Evolutionary conservation across 2,797 vertebrate species (phyloP), one percentile per base, ranked within the genome.

Genomic region (Gobio occitaniae): DNA sequence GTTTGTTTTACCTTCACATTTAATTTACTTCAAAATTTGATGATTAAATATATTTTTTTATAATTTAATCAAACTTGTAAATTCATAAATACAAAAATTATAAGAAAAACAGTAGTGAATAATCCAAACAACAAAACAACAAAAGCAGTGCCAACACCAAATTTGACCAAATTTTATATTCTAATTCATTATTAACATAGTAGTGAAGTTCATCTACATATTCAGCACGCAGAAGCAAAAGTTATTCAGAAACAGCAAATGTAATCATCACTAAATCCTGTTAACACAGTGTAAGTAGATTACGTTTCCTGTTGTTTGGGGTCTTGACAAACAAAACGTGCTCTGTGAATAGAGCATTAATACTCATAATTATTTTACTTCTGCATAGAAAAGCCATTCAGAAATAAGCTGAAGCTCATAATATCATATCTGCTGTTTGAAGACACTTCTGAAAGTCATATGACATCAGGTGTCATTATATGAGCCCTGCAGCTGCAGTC

Each of bases 381-480:
- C 44, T 66, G 17, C 17, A 79, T 21, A 25, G 21, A 80, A 32
- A 4, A 16, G 3, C 7, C 8, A 29, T 6, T 41, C 12, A 25
- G 21, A 12, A 8, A 48, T 25, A 1, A 65, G 5, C 6, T 52
- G 9, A 56, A 78, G 15, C 41, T 65, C 59, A 44, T 38, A 29
- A 29, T 29, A 32, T 63, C 61, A 63, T 32, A 6, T 54, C 7
- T 75, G 8, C 54, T n/a, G 52, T 59, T 7, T 32, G 17, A 48
- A 48, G 54, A 71, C 70, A 16, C 56, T 25, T 44, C 48, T 81
- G 21, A n/a, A 52, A 38, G 71, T 83, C 71, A 83, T 19, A 13
- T 76, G 71, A 83, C 59, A 66, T 66, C 21, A 66, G 81, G 70
- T 75, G 81, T 65, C 44, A 11, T 63, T 52, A 74, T 41, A 69